Evolutionary conservation across 2,113 vertebrate species (phyloP).

Genomic region (Pionites leucogaster): DNA sequence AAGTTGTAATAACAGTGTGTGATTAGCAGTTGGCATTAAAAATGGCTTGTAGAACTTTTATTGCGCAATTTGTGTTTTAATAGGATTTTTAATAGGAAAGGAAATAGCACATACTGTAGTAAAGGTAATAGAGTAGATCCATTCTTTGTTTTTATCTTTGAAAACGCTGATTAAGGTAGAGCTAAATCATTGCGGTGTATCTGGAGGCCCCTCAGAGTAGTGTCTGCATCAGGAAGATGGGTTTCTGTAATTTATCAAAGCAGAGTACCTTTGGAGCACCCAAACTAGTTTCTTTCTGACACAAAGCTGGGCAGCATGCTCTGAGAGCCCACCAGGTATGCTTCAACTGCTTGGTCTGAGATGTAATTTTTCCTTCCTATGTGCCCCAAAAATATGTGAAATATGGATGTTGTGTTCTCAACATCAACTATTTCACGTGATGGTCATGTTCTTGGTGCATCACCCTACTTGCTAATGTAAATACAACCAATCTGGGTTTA

Average conservation of each 20-base stretch:
- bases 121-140: background rate
- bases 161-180: background rate
- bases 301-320: accelerated
- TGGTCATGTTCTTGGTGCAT: background rate
- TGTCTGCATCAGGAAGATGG: background rate
- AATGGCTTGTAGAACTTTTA: background rate
- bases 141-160: background rate
- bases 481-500: background rate
- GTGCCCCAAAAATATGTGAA: accelerated
- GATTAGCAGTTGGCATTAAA: background rate
- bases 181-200: background rate
- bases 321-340: accelerated
- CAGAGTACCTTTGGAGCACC: background rate
- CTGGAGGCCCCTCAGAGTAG: background rate
- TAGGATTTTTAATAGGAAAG: background rate
- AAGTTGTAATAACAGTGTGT: background rate
- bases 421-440: accelerated
- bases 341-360: background rate
- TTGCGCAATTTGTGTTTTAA: background rate
- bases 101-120: background rate
- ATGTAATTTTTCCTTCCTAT: background rate
- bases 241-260: background rate
- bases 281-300: background rate
- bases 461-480: accelerated
- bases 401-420: accelerated